Conservation (phyloP, 2,797 vertebrate species). For the Chelidonichthys spinosus region DNA sequence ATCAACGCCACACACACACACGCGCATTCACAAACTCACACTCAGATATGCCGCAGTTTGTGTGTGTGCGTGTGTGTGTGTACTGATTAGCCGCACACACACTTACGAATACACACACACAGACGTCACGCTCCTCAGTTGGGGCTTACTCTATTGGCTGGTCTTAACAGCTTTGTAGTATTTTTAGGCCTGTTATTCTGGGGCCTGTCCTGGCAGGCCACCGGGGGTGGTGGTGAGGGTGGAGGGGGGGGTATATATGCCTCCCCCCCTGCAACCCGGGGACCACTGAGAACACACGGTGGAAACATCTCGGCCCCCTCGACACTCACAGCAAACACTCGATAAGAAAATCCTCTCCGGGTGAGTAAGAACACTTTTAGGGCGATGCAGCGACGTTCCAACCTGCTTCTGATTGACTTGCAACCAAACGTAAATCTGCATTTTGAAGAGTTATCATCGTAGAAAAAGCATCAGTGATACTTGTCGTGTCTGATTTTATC, state of each 20-base stretch:
- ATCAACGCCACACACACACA: neutral
- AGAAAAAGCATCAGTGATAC: neutral
- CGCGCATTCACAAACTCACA: conserved; percentile 11
- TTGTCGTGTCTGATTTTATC: neutral
- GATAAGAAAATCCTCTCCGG: conserved; percentile 61
- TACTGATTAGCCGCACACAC: neutral
- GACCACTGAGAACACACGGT: conserved; percentile 66
- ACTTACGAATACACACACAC: conserved; percentile 41
- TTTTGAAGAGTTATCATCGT: neutral
- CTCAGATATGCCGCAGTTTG: neutral
- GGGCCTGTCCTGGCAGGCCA: conserved; percentile 75
- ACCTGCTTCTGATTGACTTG: neutral
- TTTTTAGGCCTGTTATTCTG: conserved; percentile 87
- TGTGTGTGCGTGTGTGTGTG: too few species aligned
- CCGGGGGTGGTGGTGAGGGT: neutral
- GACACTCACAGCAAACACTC: conserved; percentile 55
- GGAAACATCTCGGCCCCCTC: conserved; percentile 69
- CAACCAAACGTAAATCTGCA: neutral
- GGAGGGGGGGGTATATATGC: conserved; percentile 74
- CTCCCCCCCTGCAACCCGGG: conserved; percentile 55
- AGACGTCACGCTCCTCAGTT: conserved; percentile 63
- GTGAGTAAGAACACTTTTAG: conserved; percentile 64
- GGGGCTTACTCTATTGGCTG: conserved; percentile 74
- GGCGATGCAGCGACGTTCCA: neutral
- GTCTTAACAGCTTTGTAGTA: conserved; percentile 85